Evolutionary conservation across 2,888 invertebrate genomes (phyloP).

Genomic region (Osmoderma eremita): DNA sequence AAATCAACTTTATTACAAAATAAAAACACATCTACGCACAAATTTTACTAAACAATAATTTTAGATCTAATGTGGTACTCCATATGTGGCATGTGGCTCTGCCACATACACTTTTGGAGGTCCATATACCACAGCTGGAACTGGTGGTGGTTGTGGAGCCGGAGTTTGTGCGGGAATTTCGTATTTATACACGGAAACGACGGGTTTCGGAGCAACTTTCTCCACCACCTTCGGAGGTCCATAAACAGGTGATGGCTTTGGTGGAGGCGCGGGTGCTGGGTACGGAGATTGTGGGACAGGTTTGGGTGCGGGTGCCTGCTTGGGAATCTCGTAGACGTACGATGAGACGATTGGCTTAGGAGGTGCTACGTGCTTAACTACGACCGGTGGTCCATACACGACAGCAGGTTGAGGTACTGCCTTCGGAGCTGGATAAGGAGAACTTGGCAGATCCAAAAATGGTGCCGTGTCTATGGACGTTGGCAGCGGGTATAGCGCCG

Average conservation of each 20-base stretch:
- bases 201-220: constrained; percentile 4
- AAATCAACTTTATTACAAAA: background rate
- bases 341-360: background rate
- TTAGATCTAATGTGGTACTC: constrained; percentile 10
- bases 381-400: constrained; percentile 29
- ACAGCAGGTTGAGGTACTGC: constrained; percentile 15
- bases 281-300: constrained; percentile 7
- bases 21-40: too few relatives aligned
- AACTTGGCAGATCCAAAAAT: constrained; percentile 10
- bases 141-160: constrained; percentile 5
- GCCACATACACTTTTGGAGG: constrained; percentile 7
- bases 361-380: background rate
- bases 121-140: constrained; percentile 22
- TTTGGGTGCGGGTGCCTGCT: constrained; percentile 8
- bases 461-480: constrained; percentile 14
- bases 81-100: constrained; percentile 22
- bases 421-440: background rate
- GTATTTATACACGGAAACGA: constrained; percentile 18
- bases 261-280: background rate
- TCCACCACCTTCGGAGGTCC: constrained; percentile 19
- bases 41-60: too few relatives aligned
- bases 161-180: constrained; percentile 6
- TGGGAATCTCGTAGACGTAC: constrained; percentile 10
- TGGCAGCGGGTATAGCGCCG: constrained; percentile 17
- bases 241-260: constrained; percentile 2